Base-by-base conservation (phyloP, 2,113 vertebrate species). In the Xyrauchen texanus region DNA sequence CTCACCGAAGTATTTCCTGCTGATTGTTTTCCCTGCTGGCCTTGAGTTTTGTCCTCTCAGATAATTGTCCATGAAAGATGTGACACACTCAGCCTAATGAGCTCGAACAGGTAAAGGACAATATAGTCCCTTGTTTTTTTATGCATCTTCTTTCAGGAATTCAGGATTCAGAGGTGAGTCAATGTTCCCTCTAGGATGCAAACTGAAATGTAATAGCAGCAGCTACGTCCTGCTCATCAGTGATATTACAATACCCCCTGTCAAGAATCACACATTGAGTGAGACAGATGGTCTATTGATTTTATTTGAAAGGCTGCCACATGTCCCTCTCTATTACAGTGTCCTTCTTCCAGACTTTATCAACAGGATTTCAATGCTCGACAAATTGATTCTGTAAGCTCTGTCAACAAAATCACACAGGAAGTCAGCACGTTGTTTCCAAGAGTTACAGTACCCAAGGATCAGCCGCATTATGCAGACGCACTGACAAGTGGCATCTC, bases 271-370 rank as follows among this genome's bases (percentile, higher is more conserved):
- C 82, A 84, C 79, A 68, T 84, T 78, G 75, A 81, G 75, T 55
- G 44, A 78, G 82, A 84, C 78, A 80, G 78, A 84, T 84, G 82
- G 79, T 68, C 46, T 68, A 60, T 70, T 84, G 74, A 84, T 77
- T 78, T 84, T 64, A 78, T 80, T 52, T 80, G 67, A 80, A 83
- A 72, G 55, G 42, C 78, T 78, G 78, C 57, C 74, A 73, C 76
- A 68, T 72, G 76, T 45, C 62, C 57, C 46, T 62, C 45, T 52
- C 21, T 80, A 73, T 83, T 76, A 52, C 67, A 52, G 11, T 73
- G 52, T 73, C 53, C 55, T 58, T 52, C 61, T 53, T 15, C 16
- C 57, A 12, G 62, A 66, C 67, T 74, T 53, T 57, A 51, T 77
- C 57, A 77, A 53, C 64, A 52, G 12, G 7, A 76, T 65, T 64